These are phyloP conservation scores for Tokudaia muenninki DNA, from an alignment of 2,797 vertebrate genomes.

Conservation along the genomic window DNA sequence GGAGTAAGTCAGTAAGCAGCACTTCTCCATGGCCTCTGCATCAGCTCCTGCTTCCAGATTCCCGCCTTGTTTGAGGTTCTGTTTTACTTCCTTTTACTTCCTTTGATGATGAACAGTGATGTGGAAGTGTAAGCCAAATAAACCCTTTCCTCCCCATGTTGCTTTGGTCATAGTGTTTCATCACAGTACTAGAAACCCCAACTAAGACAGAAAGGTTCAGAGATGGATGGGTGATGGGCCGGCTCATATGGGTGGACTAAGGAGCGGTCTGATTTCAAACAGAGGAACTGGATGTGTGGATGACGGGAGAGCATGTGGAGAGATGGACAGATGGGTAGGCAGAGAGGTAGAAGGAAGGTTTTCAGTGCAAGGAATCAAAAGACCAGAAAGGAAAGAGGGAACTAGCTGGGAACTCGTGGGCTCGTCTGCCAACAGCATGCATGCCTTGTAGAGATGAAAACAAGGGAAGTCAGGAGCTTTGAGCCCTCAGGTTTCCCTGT, in stretches of 20 bases:
- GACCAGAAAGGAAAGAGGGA: background rate
- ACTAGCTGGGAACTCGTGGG: rapidly evolving
- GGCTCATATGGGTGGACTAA: background rate
- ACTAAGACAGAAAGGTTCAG: background rate
- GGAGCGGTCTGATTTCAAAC: background rate
- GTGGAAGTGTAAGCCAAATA: background rate
- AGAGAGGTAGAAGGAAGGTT: background rate
- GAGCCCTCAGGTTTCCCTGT: background rate
- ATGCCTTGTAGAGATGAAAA: background rate
- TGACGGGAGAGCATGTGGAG: background rate
- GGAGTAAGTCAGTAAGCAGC: background rate
- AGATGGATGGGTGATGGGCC: too few relatives aligned
- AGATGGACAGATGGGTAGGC: background rate
- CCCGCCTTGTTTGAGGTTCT: background rate
- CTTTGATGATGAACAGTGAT: background rate
- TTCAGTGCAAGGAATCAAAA: background rate
- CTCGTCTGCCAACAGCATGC: too few relatives aligned
- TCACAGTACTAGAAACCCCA: background rate
- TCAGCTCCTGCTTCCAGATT: background rate
- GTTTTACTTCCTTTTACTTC: background rate
- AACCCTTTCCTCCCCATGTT: background rate
- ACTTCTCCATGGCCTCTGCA: background rate
- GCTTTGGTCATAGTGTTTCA: background rate
- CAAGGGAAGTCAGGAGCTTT: background rate
- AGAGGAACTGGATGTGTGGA: background rate